These are phyloP conservation scores for Microcebus tavaratra DNA, from an alignment of 2,113 vertebrate genomes.

Conservation along the genomic window DNA sequence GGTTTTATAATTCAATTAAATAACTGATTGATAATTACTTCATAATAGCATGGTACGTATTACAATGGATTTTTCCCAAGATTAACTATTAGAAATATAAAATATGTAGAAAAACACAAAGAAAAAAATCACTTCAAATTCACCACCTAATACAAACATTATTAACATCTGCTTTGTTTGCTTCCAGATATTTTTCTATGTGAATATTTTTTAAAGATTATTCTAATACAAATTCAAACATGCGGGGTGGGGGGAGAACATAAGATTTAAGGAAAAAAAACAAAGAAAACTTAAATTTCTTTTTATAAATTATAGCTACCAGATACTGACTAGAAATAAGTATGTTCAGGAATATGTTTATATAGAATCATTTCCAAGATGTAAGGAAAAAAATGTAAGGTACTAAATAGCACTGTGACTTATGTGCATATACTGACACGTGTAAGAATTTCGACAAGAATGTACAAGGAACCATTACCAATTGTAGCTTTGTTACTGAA, in stretches of 20 bases:
- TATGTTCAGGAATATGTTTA: not conserved
- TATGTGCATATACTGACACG: not conserved
- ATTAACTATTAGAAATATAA: constrained; percentile 26
- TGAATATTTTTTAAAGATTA: not conserved
- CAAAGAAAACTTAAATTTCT: constrained; percentile 31
- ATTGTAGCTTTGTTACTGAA: not conserved
- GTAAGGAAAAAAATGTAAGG: not conserved
- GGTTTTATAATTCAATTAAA: constrained; percentile 65
- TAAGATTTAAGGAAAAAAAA: constrained; percentile 3
- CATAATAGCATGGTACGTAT: not conserved
- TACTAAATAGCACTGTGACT: not conserved
- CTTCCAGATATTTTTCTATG: not conserved
- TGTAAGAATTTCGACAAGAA: not conserved
- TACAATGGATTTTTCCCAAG: constrained; percentile 37
- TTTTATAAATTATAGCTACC: constrained; percentile 19
- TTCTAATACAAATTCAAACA: constrained; percentile 39
- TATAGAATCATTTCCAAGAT: not conserved
- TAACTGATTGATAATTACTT: constrained; percentile 56
- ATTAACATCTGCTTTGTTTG: not conserved
- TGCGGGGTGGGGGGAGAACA: not conserved
- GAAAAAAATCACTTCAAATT: constrained; percentile 10
- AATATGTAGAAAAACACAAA: constrained; percentile 5
- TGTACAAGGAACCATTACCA: accelerated
- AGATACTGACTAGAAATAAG: constrained; percentile 4
- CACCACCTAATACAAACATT: not conserved